Conservation (phyloP, 2,888 invertebrate genomes). For the Drosophila nr. medialis region DNA sequence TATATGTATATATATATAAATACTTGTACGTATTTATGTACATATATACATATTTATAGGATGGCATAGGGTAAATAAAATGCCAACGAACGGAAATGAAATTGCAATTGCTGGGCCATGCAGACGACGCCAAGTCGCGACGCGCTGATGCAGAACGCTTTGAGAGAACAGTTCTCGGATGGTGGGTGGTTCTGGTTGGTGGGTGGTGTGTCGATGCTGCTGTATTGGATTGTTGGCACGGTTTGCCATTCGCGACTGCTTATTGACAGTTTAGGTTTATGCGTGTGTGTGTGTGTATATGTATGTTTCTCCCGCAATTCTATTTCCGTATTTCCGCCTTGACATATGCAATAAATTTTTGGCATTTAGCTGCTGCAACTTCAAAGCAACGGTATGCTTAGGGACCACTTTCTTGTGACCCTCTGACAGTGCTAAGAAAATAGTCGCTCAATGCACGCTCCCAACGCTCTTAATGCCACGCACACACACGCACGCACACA, state of each 20-base stretch:
- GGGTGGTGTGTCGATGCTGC: background rate
- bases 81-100: slow-evolving; percentile 71
- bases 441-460: slow-evolving; percentile 9
- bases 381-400: slow-evolving; percentile 15
- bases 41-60: background rate
- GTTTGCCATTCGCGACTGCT: slow-evolving; percentile 32
- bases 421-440: slow-evolving; percentile 27
- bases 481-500: slow-evolving; percentile 9
- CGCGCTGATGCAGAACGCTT: slow-evolving; percentile 57
- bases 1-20: slow-evolving; percentile 1
- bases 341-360: slow-evolving; percentile 69
- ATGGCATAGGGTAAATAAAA: slow-evolving; percentile 54
- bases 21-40: too few species aligned
- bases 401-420: background rate
- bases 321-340: slow-evolving; percentile 67
- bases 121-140: slow-evolving; percentile 76
- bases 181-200: background rate
- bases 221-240: slow-evolving; percentile 11
- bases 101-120: slow-evolving; percentile 72
- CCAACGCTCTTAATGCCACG: slow-evolving; percentile 31
- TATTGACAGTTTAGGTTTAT: slow-evolving; percentile 62
- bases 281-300: slow-evolving; percentile 6
- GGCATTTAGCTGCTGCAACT: slow-evolving; percentile 10
- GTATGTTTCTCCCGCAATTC: slow-evolving; percentile 43
- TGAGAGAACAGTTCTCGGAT: background rate